phyloP scores from a whole-genome alignment of 2,797 vertebrate species.

The Coreius guichenoti region DNA sequence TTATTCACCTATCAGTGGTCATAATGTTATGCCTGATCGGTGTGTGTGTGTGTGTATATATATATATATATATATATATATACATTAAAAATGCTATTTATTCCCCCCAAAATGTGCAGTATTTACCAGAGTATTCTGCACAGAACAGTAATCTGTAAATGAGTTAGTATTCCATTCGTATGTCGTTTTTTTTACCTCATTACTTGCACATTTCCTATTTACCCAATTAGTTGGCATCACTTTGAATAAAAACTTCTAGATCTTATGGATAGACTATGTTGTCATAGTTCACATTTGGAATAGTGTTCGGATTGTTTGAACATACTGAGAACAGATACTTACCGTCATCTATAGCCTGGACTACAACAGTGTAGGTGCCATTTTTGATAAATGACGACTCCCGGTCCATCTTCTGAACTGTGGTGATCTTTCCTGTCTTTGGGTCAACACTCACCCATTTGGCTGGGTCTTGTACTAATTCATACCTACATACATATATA shows the following conservation, averaged over 20 bases:
- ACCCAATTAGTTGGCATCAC: too few species aligned
- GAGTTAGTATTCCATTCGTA: too few species aligned
- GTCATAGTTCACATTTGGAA: not conserved
- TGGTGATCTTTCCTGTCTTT: slow-evolving; percentile 76
- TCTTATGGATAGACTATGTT: not conserved
- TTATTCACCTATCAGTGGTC: too few species aligned
- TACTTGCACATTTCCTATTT: too few species aligned
- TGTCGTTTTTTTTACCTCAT: too few species aligned
- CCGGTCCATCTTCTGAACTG: slow-evolving; percentile 76
- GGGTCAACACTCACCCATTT: slow-evolving; percentile 78
- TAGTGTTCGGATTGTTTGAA: not conserved
- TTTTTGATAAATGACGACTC: slow-evolving; percentile 78
- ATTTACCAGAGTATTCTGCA: too few species aligned
- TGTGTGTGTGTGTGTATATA: too few species aligned
- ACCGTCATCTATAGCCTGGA: slow-evolving; percentile 80
- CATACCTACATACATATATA: slow-evolving; percentile 70
- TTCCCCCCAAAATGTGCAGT: too few species aligned
- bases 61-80: too few species aligned
- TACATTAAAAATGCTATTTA: too few species aligned
- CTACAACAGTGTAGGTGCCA: slow-evolving; percentile 73
- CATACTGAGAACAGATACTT: not conserved
- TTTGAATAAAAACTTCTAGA: not conserved
- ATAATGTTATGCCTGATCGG: too few species aligned
- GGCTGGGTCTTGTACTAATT: slow-evolving; percentile 73
- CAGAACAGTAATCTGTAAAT: too few species aligned